Evolutionary conservation across 2,888 invertebrate genomes (phyloP).

Genomic region (Drosophila suboccidentalis): DNA sequence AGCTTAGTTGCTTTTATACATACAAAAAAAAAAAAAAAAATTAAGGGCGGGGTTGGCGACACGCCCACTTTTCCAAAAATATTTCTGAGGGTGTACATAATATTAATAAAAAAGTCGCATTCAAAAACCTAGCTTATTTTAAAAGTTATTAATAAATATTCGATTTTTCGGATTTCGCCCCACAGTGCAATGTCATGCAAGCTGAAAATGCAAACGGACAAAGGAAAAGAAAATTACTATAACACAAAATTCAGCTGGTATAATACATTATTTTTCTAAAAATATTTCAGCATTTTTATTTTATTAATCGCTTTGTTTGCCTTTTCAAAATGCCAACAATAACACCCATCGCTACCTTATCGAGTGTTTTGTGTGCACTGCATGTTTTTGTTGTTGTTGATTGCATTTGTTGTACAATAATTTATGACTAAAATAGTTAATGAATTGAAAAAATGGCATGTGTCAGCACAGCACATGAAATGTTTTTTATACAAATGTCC

Average conservation of each 20-base stretch:
- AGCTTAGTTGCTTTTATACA: too few species aligned
- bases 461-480: conserved; percentile 64
- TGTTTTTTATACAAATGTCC: conserved; percentile 60
- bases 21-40: too few species aligned
- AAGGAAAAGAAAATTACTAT: neutral
- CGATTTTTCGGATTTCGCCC: too few species aligned
- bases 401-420: conserved; percentile 43
- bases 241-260: neutral
- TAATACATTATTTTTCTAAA: neutral
- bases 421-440: conserved; percentile 74
- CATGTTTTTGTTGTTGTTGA: conserved; percentile 14
- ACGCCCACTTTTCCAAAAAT: too few species aligned
- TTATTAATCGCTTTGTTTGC: conserved; percentile 1
- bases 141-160: too few species aligned
- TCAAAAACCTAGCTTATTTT: too few species aligned
- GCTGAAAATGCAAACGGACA: too few species aligned
- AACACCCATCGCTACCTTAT: conserved; percentile 2
- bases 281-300: neutral
- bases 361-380: conserved; percentile 19
- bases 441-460: conserved; percentile 71
- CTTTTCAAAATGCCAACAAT: conserved; percentile 1
- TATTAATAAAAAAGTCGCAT: too few species aligned
- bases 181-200: neutral
- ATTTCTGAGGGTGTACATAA: too few species aligned
- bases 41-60: too few species aligned